Conservation (phyloP, 1,140 invertebrate species). For the Lepidurus couesii region DNA sequence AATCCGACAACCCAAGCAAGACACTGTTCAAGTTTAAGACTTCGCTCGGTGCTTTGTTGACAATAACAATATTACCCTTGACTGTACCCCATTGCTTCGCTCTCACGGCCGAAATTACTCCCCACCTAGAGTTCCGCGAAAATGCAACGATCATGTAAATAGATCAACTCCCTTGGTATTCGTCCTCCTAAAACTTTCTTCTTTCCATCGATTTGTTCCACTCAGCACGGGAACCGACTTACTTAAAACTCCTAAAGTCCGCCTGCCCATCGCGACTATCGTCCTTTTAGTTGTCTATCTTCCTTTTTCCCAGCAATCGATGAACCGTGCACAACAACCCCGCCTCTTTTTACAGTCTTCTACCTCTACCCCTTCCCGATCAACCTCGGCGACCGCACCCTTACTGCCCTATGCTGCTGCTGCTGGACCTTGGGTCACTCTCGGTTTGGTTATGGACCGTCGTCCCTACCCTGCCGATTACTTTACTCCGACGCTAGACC, state of each 20-base stretch:
- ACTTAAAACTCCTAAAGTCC: background rate
- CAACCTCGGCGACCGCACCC: background rate
- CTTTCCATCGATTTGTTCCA: background rate
- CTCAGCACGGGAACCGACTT: background rate
- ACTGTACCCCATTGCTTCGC: no score
- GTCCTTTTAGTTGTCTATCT: background rate
- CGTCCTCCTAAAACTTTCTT: background rate
- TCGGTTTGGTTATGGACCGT: background rate
- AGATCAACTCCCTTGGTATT: background rate
- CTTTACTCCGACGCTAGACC: background rate
- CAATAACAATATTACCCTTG: no score
- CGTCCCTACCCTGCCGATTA: background rate
- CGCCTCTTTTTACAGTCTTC: conserved; percentile 12
- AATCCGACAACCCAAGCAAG: background rate
- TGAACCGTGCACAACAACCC: conserved; percentile 5
- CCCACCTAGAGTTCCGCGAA: no score
- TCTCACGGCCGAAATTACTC: no score
- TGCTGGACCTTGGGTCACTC: conserved; percentile 1
- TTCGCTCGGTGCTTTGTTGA: no score
- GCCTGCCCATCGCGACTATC: background rate
- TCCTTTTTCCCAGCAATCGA: background rate
- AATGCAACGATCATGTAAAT: no score
- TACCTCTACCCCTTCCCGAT: background rate
- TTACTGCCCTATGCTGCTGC: background rate
- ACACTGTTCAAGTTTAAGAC: background rate